Evolutionary conservation across 2,888 invertebrate genomes (phyloP).

Genomic region (Nezara viridula): DNA sequence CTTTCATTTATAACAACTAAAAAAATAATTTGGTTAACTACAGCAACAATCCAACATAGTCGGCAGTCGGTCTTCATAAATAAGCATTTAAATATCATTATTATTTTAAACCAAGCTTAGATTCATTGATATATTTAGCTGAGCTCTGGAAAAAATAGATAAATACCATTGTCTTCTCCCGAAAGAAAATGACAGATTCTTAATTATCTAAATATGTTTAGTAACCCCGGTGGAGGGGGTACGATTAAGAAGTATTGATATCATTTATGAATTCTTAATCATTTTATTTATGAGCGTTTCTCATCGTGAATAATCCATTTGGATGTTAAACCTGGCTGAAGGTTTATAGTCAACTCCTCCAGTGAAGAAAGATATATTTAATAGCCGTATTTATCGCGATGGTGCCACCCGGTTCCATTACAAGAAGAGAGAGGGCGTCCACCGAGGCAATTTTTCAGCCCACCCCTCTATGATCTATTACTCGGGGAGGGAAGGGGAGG

Average conservation of each 20-base stretch:
- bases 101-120: too few species aligned
- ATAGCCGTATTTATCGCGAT: not conserved
- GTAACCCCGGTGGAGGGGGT: too few species aligned
- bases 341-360: not conserved
- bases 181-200: too few species aligned
- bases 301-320: not conserved
- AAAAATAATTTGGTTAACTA: too few species aligned
- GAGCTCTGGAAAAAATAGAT: too few species aligned
- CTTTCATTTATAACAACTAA: too few species aligned
- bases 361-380: not conserved
- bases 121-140: too few species aligned
- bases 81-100: too few species aligned
- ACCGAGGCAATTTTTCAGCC: not conserved
- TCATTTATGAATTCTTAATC: not conserved
- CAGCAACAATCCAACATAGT: too few species aligned
- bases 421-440: not conserved
- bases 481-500: not conserved
- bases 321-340: not conserved
- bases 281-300: not conserved
- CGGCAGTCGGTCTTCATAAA: too few species aligned
- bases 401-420: slow-evolving; percentile 20
- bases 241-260: not conserved
- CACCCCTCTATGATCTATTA: not conserved
- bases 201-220: too few species aligned
- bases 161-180: too few species aligned